Evolutionary conservation across 2,888 invertebrate genomes (phyloP), one percentile per base, ranked within the genome.

Genomic region (Herminia tarsipennalis): DNA sequence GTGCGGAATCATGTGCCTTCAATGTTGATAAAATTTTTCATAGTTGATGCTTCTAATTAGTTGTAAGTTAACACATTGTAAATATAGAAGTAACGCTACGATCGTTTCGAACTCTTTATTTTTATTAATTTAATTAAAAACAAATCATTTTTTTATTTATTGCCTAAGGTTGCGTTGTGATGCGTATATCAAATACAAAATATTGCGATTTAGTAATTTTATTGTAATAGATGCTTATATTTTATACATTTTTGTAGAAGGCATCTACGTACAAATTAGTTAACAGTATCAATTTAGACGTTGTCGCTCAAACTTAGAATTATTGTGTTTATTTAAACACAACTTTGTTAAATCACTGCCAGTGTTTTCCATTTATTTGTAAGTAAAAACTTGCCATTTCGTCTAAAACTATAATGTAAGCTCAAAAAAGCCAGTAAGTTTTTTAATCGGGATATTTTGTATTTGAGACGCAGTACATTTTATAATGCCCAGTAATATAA

Each of bases 1-100:
- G 91, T 90, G 92, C 90, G 91, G 82, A 89, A 92, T 78, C 71
- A 89, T 91, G 92, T 92, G 92, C 92, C 92, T 92, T 92, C 86
- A 88, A 88, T 89, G 89, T 88, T 88, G 81, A 89, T 87, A 87
- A 81, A 82, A 76, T 73, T 74, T 53, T 88, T 85, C 83, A 89
- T 90, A 89, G 88, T 89, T 90, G 86, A 90, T 88, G 90, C 90
- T 91, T 91, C 85, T 87, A 88, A 83, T 74, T 87, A 88, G 83
- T 60, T 62, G 69, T 88, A 90, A 88, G 86, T 78, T 81, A 84
- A 86, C 81, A 77, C 68, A 64, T 69, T 90, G 90, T 89, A 91
- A 75, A 89, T 91, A 90, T 91, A 90, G 86, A 79, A 66, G 52
- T 83, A 83, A 81, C 70, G 78, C 80, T 78, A 83, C 73, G 67